A percentile compares a stretch with the other conserved stretches of the same genome.
Conservation (phyloP, 2,797 vertebrate genomes). For the Mycteria americana region DNA sequence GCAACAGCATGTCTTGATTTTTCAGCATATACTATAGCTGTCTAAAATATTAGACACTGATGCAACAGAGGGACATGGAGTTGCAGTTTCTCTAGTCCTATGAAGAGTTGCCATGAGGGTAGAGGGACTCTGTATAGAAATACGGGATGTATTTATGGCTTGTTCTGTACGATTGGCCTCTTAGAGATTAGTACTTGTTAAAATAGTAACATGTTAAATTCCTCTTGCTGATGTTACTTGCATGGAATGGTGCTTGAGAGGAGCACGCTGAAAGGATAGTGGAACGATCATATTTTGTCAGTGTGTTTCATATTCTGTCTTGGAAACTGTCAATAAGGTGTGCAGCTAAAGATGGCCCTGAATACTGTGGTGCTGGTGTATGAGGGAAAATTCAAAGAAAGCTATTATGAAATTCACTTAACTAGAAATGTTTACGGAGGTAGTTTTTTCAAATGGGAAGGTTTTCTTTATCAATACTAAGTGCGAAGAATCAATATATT, state of each 20-base stretch:
- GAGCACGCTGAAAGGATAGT: neutral
- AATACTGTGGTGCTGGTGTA: neutral
- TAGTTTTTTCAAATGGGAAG: neutral
- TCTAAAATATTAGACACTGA: neutral
- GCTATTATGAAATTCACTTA: neutral
- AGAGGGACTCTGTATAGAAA: neutral
- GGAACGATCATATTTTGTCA: neutral
- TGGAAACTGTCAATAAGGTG: neutral
- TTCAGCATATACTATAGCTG: neutral
- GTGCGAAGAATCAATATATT: neutral
- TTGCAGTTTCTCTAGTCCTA: neutral
- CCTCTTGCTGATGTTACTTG: slow-evolving; percentile 32
- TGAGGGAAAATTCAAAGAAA: neutral
- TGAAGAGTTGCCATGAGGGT: neutral
- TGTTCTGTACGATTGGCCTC: slow-evolving; percentile 14
- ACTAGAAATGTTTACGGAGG: neutral
- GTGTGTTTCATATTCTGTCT: neutral
- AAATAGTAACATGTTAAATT: slow-evolving; percentile 64
- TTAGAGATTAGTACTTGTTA: slow-evolving; percentile 50
- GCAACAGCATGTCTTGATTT: neutral
- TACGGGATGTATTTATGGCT: neutral
- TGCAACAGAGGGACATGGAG: neutral
- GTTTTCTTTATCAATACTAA: neutral
- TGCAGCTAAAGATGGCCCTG: neutral
- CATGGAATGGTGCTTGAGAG: slow-evolving; percentile 44